A percentile compares a stretch with the other conserved stretches of the same genome.
phyloP scores from a whole-genome alignment of 2,888 invertebrate genomes.

The Unio pictorum region DNA sequence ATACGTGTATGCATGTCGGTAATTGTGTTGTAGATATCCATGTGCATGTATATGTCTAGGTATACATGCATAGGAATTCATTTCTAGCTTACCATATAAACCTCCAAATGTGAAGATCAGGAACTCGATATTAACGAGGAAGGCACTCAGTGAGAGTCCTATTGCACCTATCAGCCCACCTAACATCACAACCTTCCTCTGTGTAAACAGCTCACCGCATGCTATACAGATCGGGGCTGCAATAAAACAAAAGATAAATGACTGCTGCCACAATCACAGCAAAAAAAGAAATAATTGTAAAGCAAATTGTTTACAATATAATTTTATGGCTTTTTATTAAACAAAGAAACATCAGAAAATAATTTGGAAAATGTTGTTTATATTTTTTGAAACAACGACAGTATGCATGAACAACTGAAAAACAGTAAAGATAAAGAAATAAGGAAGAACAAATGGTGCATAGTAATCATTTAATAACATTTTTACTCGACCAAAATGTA shows the following conservation, averaged over 20 bases:
- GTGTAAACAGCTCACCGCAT: constrained; percentile 47
- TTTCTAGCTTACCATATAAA: constrained; percentile 40
- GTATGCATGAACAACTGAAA: no score
- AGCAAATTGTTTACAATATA: no score
- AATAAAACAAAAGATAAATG: constrained; percentile 7
- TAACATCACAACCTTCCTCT: constrained; percentile 50
- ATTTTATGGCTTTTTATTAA: no score
- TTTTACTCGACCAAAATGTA: no score
- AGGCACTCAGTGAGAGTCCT: constrained; percentile 44
- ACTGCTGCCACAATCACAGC: no score
- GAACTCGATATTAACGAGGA: constrained; percentile 50
- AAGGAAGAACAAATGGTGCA: no score
- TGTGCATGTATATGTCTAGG: background rate
- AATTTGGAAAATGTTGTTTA: no score
- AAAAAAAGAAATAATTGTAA: no score
- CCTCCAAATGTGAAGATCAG: constrained; percentile 51
- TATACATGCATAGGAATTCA: background rate
- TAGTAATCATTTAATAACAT: no score
- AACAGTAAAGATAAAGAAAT: no score
- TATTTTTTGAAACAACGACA: no score
- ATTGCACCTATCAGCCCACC: constrained; percentile 49
- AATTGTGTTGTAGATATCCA: background rate
- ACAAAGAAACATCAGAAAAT: no score
- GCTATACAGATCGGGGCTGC: constrained; percentile 55
- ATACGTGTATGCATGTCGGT: constrained; percentile 9